Conservation (phyloP, 2,797 vertebrate species). For the Acrossocheilus fasciatus region DNA sequence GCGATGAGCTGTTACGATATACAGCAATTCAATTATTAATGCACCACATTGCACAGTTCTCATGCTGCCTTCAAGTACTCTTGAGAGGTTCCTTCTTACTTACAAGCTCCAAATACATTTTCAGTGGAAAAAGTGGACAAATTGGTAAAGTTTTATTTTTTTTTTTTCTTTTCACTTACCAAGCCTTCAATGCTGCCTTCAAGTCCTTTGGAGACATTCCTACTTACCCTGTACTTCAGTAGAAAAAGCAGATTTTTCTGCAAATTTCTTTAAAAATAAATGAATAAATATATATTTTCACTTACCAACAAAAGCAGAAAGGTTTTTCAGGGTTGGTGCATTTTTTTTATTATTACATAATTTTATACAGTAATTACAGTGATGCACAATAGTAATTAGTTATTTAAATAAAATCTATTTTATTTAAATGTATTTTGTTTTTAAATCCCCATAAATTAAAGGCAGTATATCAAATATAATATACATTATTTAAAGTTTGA, state of each 20-base stretch:
- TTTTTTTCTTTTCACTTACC: background rate
- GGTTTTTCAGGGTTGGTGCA: background rate
- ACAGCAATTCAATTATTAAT: conserved; percentile 20
- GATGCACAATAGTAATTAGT: background rate
- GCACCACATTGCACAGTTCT: background rate
- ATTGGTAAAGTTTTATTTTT: background rate
- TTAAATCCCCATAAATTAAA: background rate
- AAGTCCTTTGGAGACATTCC: background rate
- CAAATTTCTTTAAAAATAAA: background rate
- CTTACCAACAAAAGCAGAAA: background rate
- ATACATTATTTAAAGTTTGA: no score
- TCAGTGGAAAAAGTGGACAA: background rate
- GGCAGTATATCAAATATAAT: background rate
- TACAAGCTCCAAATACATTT: background rate
- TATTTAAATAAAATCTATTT: background rate
- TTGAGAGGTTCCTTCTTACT: background rate
- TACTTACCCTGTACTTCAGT: background rate
- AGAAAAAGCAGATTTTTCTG: background rate
- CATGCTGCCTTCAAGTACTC: conserved; percentile 5
- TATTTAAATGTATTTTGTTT: background rate
- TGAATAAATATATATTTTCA: background rate
- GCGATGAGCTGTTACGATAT: background rate
- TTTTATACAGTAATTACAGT: background rate
- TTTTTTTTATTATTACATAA: background rate
- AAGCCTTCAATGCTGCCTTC: background rate